Evolutionary conservation across 2,113 vertebrate species (phyloP), one percentile per base, ranked within the genome.

Genomic region (Mastomys natalensis): DNA sequence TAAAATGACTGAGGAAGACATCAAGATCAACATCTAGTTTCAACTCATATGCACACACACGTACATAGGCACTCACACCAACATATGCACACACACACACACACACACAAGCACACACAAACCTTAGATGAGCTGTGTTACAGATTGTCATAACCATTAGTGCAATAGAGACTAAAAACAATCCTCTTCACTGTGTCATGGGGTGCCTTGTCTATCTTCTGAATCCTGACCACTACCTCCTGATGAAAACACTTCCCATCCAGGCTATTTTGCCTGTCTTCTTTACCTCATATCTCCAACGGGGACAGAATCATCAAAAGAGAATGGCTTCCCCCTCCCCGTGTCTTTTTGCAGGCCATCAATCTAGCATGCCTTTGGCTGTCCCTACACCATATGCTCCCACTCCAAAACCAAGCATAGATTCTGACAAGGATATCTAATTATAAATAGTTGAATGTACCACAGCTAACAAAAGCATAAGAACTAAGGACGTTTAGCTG

Each of bases 381-480:
- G 9, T 45, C 58, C 73, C 51, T 37, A 51, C 8, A 10, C 51
- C 48, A 15, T 16, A 1, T 62, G 82, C 2, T 64, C 19, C 34
- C 37, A 43, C 76, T 94, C 55, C 72, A 55, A 45, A 91, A 53
- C 40, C 15, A 24, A 76, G 68, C 80, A 43, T 7, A 51, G 15
- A 3, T 81, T 78, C 66, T 80, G 77, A 88, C 16, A 51, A 48
- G 31, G 37, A 62, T 66, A 51, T 94, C 60, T 64, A 62, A 40
- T 55, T 91, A 58, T 78, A 91, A 78, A 68, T n/a, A 48, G 58
- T 45, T 89, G 48, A 55, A 66, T 81, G 55, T 45, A 13, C 34
- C 76, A 72, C 37, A 22, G 76, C 72, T 87, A 77, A 89, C 64
- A 64, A 91, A 95, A 55, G 8, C 45, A 95, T 77, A 80, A 66